A percentile compares a stretch with the other conserved stretches of the same genome.
Evolutionary conservation across 2,113 vertebrate species (phyloP).

Genomic region (Lepus timidus): DNA sequence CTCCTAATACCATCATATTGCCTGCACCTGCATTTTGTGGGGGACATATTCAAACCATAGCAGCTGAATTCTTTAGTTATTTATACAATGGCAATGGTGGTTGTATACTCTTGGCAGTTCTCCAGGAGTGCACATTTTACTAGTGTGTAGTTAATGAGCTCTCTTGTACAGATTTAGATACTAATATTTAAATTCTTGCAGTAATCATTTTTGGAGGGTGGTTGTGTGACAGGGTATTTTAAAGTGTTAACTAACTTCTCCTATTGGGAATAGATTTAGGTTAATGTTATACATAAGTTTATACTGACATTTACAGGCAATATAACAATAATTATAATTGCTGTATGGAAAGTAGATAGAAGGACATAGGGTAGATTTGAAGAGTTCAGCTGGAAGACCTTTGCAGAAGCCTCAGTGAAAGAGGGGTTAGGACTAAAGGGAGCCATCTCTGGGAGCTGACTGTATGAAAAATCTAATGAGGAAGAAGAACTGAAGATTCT

Average conservation of each 20-base stretch:
- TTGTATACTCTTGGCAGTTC: background rate
- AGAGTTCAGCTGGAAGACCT: background rate
- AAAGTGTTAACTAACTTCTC: background rate
- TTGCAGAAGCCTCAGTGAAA: background rate
- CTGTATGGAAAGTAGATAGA: background rate
- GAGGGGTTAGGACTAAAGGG: background rate
- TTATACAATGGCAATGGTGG: no score
- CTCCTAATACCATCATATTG: background rate
- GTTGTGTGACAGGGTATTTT: background rate
- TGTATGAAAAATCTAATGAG: background rate
- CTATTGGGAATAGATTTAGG: background rate
- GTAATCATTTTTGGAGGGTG: background rate
- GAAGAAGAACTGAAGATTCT: background rate
- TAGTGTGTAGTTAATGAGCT: background rate
- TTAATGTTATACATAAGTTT: background rate
- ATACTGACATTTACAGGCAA: background rate
- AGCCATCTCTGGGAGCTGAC: background rate
- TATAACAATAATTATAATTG: background rate
- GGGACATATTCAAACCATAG: background rate
- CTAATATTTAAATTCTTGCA: background rate
- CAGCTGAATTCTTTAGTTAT: background rate
- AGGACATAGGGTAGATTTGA: background rate
- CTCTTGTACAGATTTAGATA: background rate
- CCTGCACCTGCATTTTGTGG: background rate
- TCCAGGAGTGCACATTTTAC: background rate